Evolutionary conservation across 2,888 invertebrate species (phyloP).

Genomic region (Phalera bucephala): DNA sequence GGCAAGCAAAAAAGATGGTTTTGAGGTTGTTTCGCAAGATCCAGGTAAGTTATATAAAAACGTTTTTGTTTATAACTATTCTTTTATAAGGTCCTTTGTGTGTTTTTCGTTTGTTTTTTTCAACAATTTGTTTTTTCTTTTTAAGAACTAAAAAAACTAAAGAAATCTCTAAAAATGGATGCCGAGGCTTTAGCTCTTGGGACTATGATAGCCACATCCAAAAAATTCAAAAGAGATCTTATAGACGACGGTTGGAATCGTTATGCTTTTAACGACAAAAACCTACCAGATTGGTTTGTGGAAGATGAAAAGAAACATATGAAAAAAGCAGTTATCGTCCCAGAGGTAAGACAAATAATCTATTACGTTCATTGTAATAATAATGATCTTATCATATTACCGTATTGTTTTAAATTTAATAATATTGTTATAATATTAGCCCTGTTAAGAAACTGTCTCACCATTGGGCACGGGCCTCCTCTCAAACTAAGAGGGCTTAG

Average conservation of each 20-base stretch:
- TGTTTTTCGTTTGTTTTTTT: background rate
- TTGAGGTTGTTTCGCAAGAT: slow-evolving; percentile 86
- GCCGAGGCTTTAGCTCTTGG: slow-evolving; percentile 96
- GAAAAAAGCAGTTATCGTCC: slow-evolving; percentile 91
- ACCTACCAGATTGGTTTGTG: slow-evolving; percentile 97
- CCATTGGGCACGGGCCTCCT: too few relatives aligned
- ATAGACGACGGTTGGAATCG: slow-evolving; percentile 96
- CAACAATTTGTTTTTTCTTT: slow-evolving; percentile 12
- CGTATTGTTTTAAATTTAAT: too few relatives aligned
- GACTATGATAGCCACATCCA: slow-evolving; percentile 94
- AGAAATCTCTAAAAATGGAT: slow-evolving; percentile 87
- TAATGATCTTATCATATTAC: too few relatives aligned
- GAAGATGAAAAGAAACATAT: slow-evolving; percentile 97
- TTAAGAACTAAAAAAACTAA: slow-evolving; percentile 72
- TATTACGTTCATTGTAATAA: too few relatives aligned
- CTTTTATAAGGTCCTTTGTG: background rate
- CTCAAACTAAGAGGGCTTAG: too few relatives aligned
- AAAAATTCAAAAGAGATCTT: slow-evolving; percentile 94
- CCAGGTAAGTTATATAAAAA: slow-evolving; percentile 56
- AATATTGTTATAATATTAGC: too few relatives aligned
- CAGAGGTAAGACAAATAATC: slow-evolving; percentile 82
- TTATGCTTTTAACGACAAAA: slow-evolving; percentile 95
- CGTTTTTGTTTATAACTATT: too few relatives aligned
- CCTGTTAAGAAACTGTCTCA: too few relatives aligned
- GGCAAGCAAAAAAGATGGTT: slow-evolving; percentile 80